These are phyloP conservation scores for Laothoe populi DNA, from an alignment of 2,888 invertebrate species.

Conservation along the genomic window DNA sequence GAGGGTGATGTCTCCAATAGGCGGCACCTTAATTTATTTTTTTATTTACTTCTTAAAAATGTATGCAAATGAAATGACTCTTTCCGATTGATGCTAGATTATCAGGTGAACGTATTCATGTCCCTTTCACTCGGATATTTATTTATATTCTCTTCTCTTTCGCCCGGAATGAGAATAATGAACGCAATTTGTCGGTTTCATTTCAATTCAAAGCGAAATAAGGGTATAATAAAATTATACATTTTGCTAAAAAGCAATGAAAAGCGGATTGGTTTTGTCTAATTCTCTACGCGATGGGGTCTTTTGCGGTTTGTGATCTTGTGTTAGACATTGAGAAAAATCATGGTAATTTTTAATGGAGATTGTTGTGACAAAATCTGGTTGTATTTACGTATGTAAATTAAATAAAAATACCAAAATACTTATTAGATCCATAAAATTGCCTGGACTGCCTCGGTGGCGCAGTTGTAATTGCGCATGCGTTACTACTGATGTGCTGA, in stretches of 20 bases:
- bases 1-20: slow-evolving; percentile 43
- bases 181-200: slow-evolving; percentile 55
- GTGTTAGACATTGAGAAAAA: not conserved
- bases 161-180: slow-evolving; percentile 37
- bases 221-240: slow-evolving; percentile 80
- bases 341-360: too few relatives aligned
- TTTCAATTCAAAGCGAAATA: slow-evolving; percentile 60
- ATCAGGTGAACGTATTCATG: slow-evolving; percentile 40
- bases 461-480: too few relatives aligned
- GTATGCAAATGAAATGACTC: slow-evolving; percentile 51
- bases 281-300: slow-evolving; percentile 58
- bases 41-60: slow-evolving; percentile 57
- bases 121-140: slow-evolving; percentile 37
- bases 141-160: slow-evolving; percentile 25
- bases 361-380: too few relatives aligned
- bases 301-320: slow-evolving; percentile 55
- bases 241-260: slow-evolving; percentile 56
- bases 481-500: too few relatives aligned
- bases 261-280: slow-evolving; percentile 65
- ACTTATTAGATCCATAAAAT: too few relatives aligned
- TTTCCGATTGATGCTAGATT: slow-evolving; percentile 51
- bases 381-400: too few relatives aligned
- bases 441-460: too few relatives aligned
- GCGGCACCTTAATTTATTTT: slow-evolving; percentile 45
- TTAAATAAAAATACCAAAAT: too few relatives aligned